Conservation (phyloP, 2,797 vertebrate genomes). For the Siniperca scherzeri region DNA sequence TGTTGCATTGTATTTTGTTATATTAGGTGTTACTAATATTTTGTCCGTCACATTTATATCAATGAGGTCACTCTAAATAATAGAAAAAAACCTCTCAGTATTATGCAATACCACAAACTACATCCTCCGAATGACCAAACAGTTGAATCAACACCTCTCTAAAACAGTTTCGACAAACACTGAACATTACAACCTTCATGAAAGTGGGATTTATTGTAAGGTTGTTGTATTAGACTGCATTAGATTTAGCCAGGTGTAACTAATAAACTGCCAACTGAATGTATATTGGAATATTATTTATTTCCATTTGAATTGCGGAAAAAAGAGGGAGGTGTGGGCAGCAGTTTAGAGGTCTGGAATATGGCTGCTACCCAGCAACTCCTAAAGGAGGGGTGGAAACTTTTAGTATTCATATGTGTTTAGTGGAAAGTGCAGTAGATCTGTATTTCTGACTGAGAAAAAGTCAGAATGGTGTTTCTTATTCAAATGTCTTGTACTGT, state of each 20-base stretch:
- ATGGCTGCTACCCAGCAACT: not conserved
- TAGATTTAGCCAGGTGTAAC: not conserved
- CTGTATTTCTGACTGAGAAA: not conserved
- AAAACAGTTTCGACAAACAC: not conserved
- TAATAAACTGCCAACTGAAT: not conserved
- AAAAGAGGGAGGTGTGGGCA: not conserved
- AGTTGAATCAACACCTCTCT: not conserved
- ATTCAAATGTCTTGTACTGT: constrained; percentile 19
- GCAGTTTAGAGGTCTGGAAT: not conserved
- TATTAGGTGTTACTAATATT: not conserved
- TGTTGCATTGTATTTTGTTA: not conserved
- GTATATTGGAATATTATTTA: not conserved
- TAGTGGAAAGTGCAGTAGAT: not conserved
- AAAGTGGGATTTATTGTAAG: not conserved
- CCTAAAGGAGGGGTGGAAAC: constrained; percentile 6
- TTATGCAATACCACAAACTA: not conserved
- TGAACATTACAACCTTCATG: not conserved
- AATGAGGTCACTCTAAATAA: not conserved
- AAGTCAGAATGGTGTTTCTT: constrained; percentile 3
- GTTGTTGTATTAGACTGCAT: not conserved
- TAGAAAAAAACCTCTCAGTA: not conserved
- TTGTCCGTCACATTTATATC: not conserved
- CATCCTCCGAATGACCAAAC: not conserved
- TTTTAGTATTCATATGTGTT: not conserved
- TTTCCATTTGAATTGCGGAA: not conserved